phyloP scores from a whole-genome alignment of 2,888 invertebrate genomes.

The Cryptus viduatorius region DNA sequence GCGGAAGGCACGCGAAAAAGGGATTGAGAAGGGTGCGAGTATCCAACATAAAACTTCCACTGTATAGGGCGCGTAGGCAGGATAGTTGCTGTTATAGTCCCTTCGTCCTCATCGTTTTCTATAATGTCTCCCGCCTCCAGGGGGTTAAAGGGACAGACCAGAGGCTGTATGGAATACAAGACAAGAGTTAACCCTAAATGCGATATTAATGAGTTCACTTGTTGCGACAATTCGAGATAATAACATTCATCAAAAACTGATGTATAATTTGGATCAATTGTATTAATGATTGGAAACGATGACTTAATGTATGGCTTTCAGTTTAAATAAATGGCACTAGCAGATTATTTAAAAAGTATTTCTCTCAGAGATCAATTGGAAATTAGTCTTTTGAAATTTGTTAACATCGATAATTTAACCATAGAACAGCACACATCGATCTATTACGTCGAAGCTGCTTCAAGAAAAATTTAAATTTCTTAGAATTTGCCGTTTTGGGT shows the following conservation, averaged over 20 bases:
- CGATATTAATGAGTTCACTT: not conserved
- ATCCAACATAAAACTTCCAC: not conserved
- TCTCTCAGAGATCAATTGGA: too few species aligned
- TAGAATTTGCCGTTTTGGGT: too few species aligned
- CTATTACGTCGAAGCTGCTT: too few species aligned
- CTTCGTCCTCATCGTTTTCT: not conserved
- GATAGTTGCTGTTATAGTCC: not conserved
- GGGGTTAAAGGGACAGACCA: not conserved
- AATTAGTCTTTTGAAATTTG: too few species aligned
- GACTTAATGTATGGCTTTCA: too few species aligned
- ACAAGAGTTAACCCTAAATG: not conserved
- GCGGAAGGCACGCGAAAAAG: slow-evolving; percentile 19
- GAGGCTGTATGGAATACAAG: not conserved
- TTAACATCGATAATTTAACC: too few species aligned
- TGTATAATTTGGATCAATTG: not conserved
- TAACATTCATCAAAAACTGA: not conserved
- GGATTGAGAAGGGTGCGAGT: not conserved
- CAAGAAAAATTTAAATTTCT: too few species aligned
- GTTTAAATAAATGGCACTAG: too few species aligned
- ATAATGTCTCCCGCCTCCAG: not conserved
- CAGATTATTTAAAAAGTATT: too few species aligned
- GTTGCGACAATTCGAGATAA: not conserved
- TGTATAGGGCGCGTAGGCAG: not conserved
- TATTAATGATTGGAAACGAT: not conserved
- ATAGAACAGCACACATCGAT: too few species aligned